phyloP scores from a whole-genome alignment of 2,797 vertebrate species.

The Distichodus sexfasciatus region DNA sequence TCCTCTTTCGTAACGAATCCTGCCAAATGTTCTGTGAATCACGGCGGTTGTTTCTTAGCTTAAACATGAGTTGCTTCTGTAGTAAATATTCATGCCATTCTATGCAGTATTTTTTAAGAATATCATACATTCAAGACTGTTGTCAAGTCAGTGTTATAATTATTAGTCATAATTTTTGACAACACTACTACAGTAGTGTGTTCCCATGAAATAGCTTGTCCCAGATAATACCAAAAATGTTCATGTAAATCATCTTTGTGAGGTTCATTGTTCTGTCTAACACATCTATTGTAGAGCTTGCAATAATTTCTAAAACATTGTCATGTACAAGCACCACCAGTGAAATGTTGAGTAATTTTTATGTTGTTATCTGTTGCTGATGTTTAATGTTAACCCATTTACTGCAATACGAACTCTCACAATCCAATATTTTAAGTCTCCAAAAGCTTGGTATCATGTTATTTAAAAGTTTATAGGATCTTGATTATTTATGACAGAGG shows the following conservation, averaged over 20 bases:
- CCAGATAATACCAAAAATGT: conserved; percentile 3
- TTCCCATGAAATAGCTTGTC: conserved; percentile 17
- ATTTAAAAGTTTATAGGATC: conserved; percentile 29
- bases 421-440: conserved; percentile 1
- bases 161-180: neutral
- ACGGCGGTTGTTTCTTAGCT: conserved; percentile 20
- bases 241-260: neutral
- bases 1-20: conserved; percentile 12
- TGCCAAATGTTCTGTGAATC: conserved; percentile 27
- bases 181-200: neutral
- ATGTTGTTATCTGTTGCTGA: neutral
- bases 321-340: neutral
- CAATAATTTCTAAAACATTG: conserved; percentile 1
- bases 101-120: conserved; percentile 25
- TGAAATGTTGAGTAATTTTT: neutral
- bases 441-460: conserved; percentile 10
- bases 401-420: neutral
- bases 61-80: conserved; percentile 13
- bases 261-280: neutral
- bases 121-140: too few species aligned
- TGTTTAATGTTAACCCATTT: conserved; percentile 3
- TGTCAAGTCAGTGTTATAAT: too few species aligned
- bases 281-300: neutral
- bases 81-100: too few species aligned
- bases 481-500: conserved; percentile 41